Evolutionary conservation across 2,888 invertebrate species (phyloP).

Genomic region (Gasteruption jaculator): DNA sequence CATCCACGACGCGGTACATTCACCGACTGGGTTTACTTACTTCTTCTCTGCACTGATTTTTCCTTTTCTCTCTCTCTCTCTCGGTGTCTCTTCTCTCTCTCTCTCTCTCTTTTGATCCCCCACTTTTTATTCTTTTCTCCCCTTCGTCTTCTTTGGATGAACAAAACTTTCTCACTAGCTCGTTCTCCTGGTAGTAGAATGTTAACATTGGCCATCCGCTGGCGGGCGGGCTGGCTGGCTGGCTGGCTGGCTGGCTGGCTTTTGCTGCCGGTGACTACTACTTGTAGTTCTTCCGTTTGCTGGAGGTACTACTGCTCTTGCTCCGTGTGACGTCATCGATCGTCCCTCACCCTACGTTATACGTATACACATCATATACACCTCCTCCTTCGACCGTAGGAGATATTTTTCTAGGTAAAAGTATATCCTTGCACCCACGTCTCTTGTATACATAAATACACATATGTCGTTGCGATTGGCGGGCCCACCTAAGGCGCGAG

Average conservation of each 20-base stretch:
- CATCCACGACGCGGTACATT: slow-evolving; percentile 22
- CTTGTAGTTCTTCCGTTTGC: slow-evolving; percentile 8
- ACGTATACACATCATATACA: too few species aligned
- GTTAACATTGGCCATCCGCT: slow-evolving; percentile 17
- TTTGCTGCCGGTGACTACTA: slow-evolving; percentile 21
- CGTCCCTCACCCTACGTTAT: slow-evolving; percentile 24
- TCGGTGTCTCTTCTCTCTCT: slow-evolving; percentile 12
- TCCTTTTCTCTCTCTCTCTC: slow-evolving; percentile 17
- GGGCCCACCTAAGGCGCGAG: too few species aligned
- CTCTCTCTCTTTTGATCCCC: slow-evolving; percentile 11
- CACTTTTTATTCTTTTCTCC: slow-evolving; percentile 8
- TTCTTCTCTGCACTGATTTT: slow-evolving; percentile 20
- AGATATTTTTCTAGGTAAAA: too few species aligned
- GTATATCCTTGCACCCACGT: too few species aligned
- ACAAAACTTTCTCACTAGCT: slow-evolving; percentile 27
- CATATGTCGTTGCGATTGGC: too few species aligned
- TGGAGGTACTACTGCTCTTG: slow-evolving; percentile 17
- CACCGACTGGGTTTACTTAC: slow-evolving; percentile 26
- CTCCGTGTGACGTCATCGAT: slow-evolving; percentile 37
- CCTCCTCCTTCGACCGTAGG: too few species aligned
- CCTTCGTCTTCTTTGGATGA: too few species aligned
- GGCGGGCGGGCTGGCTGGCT: too few species aligned
- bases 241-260: too few species aligned
- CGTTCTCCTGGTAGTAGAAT: slow-evolving; percentile 19
- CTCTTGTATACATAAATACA: too few species aligned